Base-by-base conservation (phyloP, 92 coral and sea anemone genomes). In the Porites evermanni region DNA sequence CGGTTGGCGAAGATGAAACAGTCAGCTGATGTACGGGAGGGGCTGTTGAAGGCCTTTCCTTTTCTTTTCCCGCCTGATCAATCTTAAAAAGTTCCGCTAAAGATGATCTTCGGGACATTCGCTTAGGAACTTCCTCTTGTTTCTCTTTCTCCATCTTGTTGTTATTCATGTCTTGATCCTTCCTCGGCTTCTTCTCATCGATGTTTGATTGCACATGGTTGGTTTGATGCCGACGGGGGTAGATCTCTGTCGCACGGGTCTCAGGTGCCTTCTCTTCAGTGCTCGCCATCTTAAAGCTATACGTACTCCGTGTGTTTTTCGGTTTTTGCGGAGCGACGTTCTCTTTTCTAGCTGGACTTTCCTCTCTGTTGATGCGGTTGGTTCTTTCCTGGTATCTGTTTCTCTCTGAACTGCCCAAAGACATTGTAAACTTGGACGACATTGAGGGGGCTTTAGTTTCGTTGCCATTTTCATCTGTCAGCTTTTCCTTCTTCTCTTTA, bases 81-180 rank as follows among this genome's bases (percentile, higher is more conserved):
- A 94, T 89, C 85, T 94, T 94, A 77, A 94, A 94, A 81, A 94
- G 86, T 79, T 94, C 98, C 13, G 95, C 98, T n/a, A 94, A 84
- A 12, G 98, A 94, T 11, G 95, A 87, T 44, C 98, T 85, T 32
- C 98, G 96, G 47, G 94, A 87, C 93, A 94, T 91, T 63, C 98
- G 79, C 88, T 84, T 88, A 0, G 98, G 98, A 32, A 80, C 38
- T 54, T 76, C 93, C 26, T 67, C 70, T 66, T 92, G 91, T 26
- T 92, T 86, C 32, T 92, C 93, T 65, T 88, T 80, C 71, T 91
- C 91, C 26, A 59, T 78, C 53, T 70, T 16, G 78, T 91, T 88
- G 70, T 88, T 88, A 82, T 88, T 92, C 20, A 66, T 11, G 59
- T 86, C 98, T 52, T 86, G 93, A 68, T 90, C 64, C 53, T 67